phyloP scores from a whole-genome alignment of 2,113 vertebrate species.

The Orycteropus afer region DNA sequence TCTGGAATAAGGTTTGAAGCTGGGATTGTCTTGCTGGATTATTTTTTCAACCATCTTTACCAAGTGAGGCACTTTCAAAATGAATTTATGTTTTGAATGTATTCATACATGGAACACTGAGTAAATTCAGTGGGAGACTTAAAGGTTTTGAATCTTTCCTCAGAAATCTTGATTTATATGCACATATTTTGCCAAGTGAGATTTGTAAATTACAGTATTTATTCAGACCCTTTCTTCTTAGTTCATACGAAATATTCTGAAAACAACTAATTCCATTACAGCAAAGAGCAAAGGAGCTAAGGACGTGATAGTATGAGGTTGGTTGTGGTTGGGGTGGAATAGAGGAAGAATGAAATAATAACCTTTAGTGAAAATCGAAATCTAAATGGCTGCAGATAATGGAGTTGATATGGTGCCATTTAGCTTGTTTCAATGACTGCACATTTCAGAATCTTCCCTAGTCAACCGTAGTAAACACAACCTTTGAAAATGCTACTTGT shows the following conservation, averaged over 20 bases:
- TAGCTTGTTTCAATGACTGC: background rate
- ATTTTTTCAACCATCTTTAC: background rate
- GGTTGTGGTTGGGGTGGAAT: background rate
- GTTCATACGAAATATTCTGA: slow-evolving; percentile 21
- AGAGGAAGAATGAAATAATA: background rate
- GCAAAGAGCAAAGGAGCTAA: background rate
- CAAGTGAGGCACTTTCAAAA: slow-evolving; percentile 26
- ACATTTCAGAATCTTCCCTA: background rate
- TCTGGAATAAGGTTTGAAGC: background rate
- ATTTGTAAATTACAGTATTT: slow-evolving; percentile 64
- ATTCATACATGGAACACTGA: slow-evolving; percentile 4
- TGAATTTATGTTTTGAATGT: slow-evolving; percentile 10
- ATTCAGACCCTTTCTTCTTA: slow-evolving; percentile 41
- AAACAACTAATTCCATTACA: background rate
- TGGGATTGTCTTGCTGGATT: background rate
- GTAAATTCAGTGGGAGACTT: slow-evolving; percentile 49
- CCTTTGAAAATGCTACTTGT: slow-evolving; percentile 39
- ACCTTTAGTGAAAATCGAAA: slow-evolving; percentile 49
- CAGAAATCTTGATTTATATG: slow-evolving; percentile 51
- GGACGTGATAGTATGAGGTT: background rate
- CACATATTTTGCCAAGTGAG: slow-evolving; percentile 39
- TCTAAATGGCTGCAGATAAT: background rate
- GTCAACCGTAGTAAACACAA: slow-evolving; percentile 25
- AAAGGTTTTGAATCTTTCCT: slow-evolving; percentile 40
- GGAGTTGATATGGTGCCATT: background rate